Conservation (phyloP, 2,113 vertebrate genomes). For the Hepsetus odoe region DNA sequence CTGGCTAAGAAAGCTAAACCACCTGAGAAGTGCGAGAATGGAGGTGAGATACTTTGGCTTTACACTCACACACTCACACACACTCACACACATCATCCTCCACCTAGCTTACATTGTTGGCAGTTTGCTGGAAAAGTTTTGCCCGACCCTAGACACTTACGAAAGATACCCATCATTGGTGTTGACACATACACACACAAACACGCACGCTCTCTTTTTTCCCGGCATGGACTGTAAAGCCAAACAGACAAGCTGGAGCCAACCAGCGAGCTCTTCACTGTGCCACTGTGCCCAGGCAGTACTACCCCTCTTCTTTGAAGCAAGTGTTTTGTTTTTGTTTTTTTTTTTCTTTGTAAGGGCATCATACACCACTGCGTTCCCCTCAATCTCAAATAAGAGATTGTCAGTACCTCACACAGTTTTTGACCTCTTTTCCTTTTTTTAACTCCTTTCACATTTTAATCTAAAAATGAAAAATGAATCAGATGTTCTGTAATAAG, state of each 20-base stretch:
- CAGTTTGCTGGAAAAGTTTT: not conserved
- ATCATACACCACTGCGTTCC: constrained; percentile 24
- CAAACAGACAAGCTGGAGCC: constrained; percentile 50
- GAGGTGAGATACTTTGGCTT: constrained; percentile 77
- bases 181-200: not conserved
- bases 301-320: constrained; percentile 64
- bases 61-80: not conserved
- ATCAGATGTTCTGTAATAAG: no score
- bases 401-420: constrained; percentile 21
- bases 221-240: constrained; percentile 14
- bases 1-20: constrained; percentile 98
- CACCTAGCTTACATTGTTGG: not conserved
- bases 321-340: constrained; percentile 44
- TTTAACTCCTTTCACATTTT: no score
- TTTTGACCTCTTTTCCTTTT: not conserved
- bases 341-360: constrained; percentile 51
- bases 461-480: no score
- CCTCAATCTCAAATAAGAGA: constrained; percentile 12
- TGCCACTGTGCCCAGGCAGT: constrained; percentile 66
- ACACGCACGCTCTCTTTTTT: not conserved
- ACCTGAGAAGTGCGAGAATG: constrained; percentile 95
- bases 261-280: constrained; percentile 64
- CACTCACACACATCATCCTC: not conserved
- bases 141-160: not conserved
- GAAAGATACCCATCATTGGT: constrained; percentile 19